Conservation (phyloP, 2,888 invertebrate genomes). For the Belgica antarctica region DNA sequence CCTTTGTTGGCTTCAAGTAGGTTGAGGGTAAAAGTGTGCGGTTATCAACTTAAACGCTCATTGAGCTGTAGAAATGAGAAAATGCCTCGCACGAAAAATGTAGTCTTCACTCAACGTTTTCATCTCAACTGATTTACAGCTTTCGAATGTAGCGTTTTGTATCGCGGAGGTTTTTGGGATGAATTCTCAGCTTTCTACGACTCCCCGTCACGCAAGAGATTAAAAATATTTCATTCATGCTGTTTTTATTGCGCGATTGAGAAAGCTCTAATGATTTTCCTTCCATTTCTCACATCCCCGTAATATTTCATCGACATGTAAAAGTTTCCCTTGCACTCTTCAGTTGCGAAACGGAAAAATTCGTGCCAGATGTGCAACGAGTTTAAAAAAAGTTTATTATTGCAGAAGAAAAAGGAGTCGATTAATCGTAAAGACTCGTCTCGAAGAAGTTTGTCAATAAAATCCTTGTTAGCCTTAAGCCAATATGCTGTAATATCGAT, state of each 20-base stretch:
- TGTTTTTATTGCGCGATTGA: neutral
- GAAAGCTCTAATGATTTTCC: neutral
- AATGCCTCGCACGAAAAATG: neutral
- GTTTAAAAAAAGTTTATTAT: neutral
- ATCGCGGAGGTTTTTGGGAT: neutral
- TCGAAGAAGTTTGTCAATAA: constrained; percentile 11
- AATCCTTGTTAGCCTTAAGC: constrained; percentile 17
- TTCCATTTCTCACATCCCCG: neutral
- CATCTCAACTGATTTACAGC: neutral
- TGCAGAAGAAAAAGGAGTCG: constrained; percentile 13
- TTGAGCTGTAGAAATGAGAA: neutral
- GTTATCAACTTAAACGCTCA: neutral
- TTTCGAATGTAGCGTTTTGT: too few species aligned
- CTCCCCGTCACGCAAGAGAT: neutral
- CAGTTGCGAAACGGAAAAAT: neutral
- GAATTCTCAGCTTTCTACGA: neutral
- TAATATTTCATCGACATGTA: constrained; percentile 15
- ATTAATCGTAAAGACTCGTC: constrained; percentile 7
- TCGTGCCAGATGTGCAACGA: constrained; percentile 11
- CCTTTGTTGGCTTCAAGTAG: neutral
- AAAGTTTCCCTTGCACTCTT: neutral
- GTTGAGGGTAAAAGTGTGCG: neutral
- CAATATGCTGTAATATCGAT: neutral
- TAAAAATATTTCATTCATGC: neutral
- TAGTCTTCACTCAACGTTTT: neutral